Evolutionary conservation across 2,888 invertebrate species (phyloP).

Genomic region (Rotaria socialis): DNA sequence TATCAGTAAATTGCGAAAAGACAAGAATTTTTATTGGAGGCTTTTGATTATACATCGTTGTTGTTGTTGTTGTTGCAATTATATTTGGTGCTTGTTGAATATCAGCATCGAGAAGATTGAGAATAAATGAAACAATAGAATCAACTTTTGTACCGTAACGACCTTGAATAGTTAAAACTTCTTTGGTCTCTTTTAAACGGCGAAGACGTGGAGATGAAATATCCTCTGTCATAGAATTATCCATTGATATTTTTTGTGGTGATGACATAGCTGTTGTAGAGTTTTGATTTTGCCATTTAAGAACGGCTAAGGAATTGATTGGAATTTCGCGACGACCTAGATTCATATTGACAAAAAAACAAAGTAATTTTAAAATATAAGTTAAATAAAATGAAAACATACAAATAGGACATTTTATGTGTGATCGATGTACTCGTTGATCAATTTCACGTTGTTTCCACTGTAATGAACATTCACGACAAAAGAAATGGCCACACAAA

Average conservation of each 20-base stretch:
- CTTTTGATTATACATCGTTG: neutral
- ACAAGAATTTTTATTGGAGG: slow-evolving; percentile 14
- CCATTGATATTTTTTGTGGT: neutral
- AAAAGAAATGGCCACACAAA: slow-evolving; percentile 5
- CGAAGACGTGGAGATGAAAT: neutral
- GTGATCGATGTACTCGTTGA: neutral
- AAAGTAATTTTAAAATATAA: neutral
- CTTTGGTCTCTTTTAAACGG: neutral
- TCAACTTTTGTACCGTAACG: slow-evolving; percentile 25
- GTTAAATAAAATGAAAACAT: neutral
- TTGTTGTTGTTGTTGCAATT: neutral
- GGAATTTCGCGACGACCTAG: slow-evolving; percentile 21
- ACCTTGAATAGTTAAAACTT: neutral
- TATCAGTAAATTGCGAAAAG: neutral
- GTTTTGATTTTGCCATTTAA: slow-evolving; percentile 3
- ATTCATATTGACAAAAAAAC: too few relatives aligned
- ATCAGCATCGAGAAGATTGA: slow-evolving; percentile 12
- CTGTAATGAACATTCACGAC: slow-evolving; percentile 12
- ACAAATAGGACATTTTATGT: slow-evolving; percentile 9
- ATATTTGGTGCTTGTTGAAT: neutral
- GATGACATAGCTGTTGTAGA: neutral
- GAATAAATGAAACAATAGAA: neutral
- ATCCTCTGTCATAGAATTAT: neutral
- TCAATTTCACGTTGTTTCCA: neutral
- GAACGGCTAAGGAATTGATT: neutral